Percentiles rank a stretch among this genome's conserved stretches.
These are phyloP conservation scores for Biston betularia DNA, from an alignment of 2,888 invertebrate genomes.

Conservation along the genomic window DNA sequence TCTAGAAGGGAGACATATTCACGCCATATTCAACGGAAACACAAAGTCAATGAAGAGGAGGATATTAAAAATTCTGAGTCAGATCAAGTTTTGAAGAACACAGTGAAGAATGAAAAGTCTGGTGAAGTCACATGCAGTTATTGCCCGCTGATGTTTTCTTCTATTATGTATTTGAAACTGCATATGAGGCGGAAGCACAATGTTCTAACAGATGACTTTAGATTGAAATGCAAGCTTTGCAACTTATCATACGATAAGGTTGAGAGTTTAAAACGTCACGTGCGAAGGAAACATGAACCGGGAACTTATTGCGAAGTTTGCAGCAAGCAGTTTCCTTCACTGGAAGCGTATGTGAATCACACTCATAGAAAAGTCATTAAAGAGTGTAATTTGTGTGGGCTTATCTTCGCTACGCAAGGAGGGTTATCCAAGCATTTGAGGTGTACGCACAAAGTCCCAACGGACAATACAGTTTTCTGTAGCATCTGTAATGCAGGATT, in stretches of 20 bases:
- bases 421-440: slow-evolving; percentile 75
- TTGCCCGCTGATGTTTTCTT: slow-evolving; percentile 75
- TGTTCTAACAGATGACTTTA: slow-evolving; percentile 70
- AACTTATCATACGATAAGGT: slow-evolving; percentile 78
- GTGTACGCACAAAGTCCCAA: slow-evolving; percentile 72
- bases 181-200: slow-evolving; percentile 81
- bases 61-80: slow-evolving; percentile 35
- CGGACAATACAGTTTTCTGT: slow-evolving; percentile 72
- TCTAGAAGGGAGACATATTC: slow-evolving; percentile 75
- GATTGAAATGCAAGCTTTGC: slow-evolving; percentile 76
- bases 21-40: slow-evolving; percentile 77
- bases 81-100: slow-evolving; percentile 48
- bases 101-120: slow-evolving; percentile 60
- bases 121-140: slow-evolving; percentile 74
- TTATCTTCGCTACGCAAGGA: slow-evolving; percentile 73
- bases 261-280: slow-evolving; percentile 78
- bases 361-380: slow-evolving; percentile 69
- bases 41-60: slow-evolving; percentile 63
- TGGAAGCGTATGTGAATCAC: slow-evolving; percentile 71
- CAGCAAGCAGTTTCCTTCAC: slow-evolving; percentile 71
- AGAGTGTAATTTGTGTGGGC: slow-evolving; percentile 73
- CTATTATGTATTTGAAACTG: slow-evolving; percentile 70
- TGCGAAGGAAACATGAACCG: slow-evolving; percentile 74
- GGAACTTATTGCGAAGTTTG: slow-evolving; percentile 72
- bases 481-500: slow-evolving; percentile 75